Evolutionary conservation across 2,888 invertebrate species (phyloP).

Genomic region (Orthosia cruda): DNA sequence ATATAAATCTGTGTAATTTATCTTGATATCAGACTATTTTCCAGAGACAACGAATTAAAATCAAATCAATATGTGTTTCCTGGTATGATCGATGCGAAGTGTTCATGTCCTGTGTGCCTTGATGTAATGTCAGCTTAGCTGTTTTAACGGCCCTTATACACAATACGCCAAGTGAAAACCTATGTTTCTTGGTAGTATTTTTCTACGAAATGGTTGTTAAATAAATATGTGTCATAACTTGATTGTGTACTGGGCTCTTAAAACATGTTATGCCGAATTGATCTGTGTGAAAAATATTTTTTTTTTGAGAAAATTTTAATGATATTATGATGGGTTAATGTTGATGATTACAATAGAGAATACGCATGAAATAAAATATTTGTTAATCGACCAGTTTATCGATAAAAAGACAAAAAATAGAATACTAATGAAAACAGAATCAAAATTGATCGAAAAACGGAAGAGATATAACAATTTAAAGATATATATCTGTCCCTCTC

Average conservation of each 20-base stretch:
- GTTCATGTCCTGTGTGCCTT: slow-evolving; percentile 43
- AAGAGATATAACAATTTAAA: too few species aligned
- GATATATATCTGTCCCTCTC: too few species aligned
- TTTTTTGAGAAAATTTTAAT: background rate
- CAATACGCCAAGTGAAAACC: background rate
- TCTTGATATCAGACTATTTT: background rate
- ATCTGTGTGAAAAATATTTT: slow-evolving; percentile 22
- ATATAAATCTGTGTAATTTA: background rate
- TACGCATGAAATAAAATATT: too few species aligned
- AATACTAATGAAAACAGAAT: too few species aligned
- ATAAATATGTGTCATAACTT: background rate
- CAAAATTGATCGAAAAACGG: too few species aligned
- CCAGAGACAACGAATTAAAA: slow-evolving; percentile 19
- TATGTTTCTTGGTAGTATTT: background rate
- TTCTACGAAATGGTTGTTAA: background rate
- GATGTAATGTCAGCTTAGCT: slow-evolving; percentile 47
- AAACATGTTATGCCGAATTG: slow-evolving; percentile 24
- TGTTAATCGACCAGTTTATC: too few species aligned
- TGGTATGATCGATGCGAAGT: slow-evolving; percentile 40
- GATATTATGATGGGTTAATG: background rate
- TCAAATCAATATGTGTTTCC: slow-evolving; percentile 12
- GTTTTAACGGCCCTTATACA: slow-evolving; percentile 22
- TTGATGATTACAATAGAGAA: too few species aligned
- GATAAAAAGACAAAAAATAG: too few species aligned
- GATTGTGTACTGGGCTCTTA: background rate